These are phyloP conservation scores for Trilocha varians DNA, from an alignment of 2,888 invertebrate species.

Conservation along the genomic window DNA sequence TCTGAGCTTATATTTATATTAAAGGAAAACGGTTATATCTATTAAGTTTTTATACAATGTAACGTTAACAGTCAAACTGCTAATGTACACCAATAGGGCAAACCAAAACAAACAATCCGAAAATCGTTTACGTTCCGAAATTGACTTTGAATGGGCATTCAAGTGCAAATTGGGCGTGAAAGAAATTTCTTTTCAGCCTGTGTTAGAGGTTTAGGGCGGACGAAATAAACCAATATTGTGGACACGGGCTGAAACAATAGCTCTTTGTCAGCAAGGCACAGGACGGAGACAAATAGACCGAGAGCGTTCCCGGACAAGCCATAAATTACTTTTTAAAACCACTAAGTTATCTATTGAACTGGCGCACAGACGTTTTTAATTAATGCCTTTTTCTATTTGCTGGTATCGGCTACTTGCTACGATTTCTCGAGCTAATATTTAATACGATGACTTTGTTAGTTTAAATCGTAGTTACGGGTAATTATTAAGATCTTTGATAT, in stretches of 20 bases:
- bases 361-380: constrained; percentile 12
- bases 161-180: background rate
- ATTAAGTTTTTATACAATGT: no score
- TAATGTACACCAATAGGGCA: background rate
- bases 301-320: constrained; percentile 18
- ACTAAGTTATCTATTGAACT: constrained; percentile 5
- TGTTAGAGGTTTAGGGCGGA: constrained; percentile 10
- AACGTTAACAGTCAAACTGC: no score
- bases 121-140: no score
- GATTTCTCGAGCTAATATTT: no score
- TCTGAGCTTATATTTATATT: no score
- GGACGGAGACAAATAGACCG: constrained; percentile 54
- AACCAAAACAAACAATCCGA: background rate
- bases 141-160: background rate
- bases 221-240: constrained; percentile 54
- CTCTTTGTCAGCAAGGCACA: constrained; percentile 47
- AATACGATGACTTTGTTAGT: no score
- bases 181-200: background rate
- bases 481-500: no score
- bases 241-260: constrained; percentile 50
- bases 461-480: no score
- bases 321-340: constrained; percentile 30
- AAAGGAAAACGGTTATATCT: no score
- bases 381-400: background rate
- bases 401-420: no score